A percentile compares a stretch with the other conserved stretches of the same genome.
phyloP scores from a whole-genome alignment of 2,113 vertebrate species.

The Gobius niger region DNA sequence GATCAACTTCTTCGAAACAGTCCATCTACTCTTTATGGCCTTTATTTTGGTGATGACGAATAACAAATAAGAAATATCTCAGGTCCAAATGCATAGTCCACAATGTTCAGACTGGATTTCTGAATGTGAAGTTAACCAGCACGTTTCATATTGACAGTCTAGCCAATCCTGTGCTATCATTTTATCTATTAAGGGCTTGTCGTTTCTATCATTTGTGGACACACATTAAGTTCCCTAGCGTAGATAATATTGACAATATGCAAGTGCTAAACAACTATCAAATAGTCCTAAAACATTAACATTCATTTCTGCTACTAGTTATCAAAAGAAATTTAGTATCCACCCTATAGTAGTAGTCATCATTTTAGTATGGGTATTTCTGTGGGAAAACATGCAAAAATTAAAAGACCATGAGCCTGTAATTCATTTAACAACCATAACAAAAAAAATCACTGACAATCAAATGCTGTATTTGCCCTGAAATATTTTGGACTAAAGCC shows the following conservation, averaged over 20 bases:
- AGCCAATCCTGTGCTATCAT: slow-evolving; percentile 20
- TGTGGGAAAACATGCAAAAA: not conserved
- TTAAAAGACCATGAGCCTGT: not conserved
- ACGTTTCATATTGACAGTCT: slow-evolving; percentile 16
- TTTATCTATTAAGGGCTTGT: slow-evolving; percentile 64
- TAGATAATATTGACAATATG: slow-evolving; percentile 38
- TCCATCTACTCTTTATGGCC: not conserved
- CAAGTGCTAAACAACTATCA: slow-evolving; percentile 30
- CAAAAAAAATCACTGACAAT: slow-evolving; percentile 51
- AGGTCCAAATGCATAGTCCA: slow-evolving; percentile 63
- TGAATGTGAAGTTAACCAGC: slow-evolving; percentile 54
- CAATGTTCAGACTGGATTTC: slow-evolving; percentile 58
- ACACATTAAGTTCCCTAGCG: slow-evolving; percentile 11
- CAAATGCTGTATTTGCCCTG: slow-evolving; percentile 28
- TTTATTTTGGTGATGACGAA: not conserved
- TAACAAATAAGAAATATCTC: slow-evolving; percentile 61
- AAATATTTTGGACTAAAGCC: not conserved
- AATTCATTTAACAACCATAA: not conserved
- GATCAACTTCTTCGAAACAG: not conserved
- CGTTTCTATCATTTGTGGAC: slow-evolving; percentile 33
- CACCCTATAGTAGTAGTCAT: not conserved
- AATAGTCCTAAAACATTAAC: slow-evolving; percentile 9
- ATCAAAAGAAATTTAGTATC: not conserved
- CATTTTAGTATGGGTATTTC: not conserved
- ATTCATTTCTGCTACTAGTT: not conserved